Evolutionary conservation across 2,888 invertebrate species (phyloP).

Genomic region (Tethea ocularis): DNA sequence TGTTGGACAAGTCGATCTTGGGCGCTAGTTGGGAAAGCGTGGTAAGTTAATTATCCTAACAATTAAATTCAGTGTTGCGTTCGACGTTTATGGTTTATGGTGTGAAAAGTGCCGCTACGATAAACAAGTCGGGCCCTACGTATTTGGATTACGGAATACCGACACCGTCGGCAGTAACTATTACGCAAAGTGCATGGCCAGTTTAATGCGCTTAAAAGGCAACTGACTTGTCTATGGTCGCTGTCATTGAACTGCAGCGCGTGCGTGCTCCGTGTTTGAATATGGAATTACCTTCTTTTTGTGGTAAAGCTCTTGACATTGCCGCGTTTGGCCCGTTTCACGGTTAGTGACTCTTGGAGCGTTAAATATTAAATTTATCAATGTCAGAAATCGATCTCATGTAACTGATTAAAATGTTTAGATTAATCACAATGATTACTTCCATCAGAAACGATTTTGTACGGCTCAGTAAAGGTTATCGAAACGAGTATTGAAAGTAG

Average conservation of each 20-base stretch:
- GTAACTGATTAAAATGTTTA: slow-evolving; percentile 43
- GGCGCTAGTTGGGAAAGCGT: slow-evolving; percentile 81
- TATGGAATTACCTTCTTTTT: slow-evolving; percentile 71
- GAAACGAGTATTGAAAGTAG: slow-evolving; percentile 28
- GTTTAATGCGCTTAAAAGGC: slow-evolving; percentile 71
- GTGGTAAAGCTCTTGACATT: slow-evolving; percentile 76
- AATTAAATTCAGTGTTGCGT: slow-evolving; percentile 22
- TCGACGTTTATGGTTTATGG: slow-evolving; percentile 16
- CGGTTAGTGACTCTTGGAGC: slow-evolving; percentile 47
- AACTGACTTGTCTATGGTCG: slow-evolving; percentile 68
- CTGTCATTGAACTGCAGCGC: slow-evolving; percentile 72
- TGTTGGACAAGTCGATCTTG: slow-evolving; percentile 76
- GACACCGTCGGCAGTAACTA: slow-evolving; percentile 36
- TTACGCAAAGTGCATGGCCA: slow-evolving; percentile 74
- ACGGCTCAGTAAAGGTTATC: slow-evolving; percentile 47
- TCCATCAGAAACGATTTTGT: slow-evolving; percentile 43
- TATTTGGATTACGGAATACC: slow-evolving; percentile 53
- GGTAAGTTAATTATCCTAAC: slow-evolving; percentile 57
- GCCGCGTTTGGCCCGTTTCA: slow-evolving; percentile 55
- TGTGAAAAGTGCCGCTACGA: slow-evolving; percentile 25
- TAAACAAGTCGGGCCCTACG: slow-evolving; percentile 22
- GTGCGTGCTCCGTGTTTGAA: slow-evolving; percentile 64
- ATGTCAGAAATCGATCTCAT: slow-evolving; percentile 44
- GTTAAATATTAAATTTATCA: slow-evolving; percentile 48
- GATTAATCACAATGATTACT: slow-evolving; percentile 48